These are phyloP conservation scores for Salminus brasiliensis DNA, from an alignment of 2,113 vertebrate genomes.

Conservation along the genomic window DNA sequence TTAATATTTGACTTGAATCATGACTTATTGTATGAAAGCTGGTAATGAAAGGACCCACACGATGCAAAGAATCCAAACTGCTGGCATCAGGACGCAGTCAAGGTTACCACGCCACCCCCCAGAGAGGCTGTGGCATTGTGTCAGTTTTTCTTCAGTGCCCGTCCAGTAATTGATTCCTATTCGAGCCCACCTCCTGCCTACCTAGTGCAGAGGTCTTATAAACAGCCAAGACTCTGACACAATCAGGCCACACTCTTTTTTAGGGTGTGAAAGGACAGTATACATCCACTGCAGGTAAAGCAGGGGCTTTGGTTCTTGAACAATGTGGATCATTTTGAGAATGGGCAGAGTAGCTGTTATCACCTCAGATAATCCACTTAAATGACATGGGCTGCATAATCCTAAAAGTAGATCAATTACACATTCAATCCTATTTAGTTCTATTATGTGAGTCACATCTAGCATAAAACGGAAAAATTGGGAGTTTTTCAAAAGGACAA, in stretches of 20 bases:
- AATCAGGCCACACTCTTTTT: slow-evolving; percentile 44
- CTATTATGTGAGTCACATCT: too few species aligned
- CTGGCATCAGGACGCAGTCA: slow-evolving; percentile 26
- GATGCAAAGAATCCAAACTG: not conserved
- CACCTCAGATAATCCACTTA: not conserved
- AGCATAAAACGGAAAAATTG: not conserved
- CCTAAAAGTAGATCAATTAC: not conserved
- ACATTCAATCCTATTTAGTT: not conserved
- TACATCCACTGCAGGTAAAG: not conserved
- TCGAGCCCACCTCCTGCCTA: slow-evolving; percentile 17
- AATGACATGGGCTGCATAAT: not conserved
- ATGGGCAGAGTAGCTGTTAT: not conserved
- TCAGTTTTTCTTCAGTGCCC: not conserved
- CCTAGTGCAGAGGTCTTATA: slow-evolving; percentile 27
- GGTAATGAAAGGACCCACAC: slow-evolving; percentile 13
- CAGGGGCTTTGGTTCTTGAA: not conserved
- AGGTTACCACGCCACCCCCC: slow-evolving; percentile 18
- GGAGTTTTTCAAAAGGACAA: not conserved
- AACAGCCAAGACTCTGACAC: slow-evolving; percentile 31
- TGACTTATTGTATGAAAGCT: slow-evolving; percentile 23
- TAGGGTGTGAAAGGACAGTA: slow-evolving; percentile 32
- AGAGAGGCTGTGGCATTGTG: slow-evolving; percentile 3
- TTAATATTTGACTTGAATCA: too few species aligned
- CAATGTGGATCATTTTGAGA: not conserved
- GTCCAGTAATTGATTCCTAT: slow-evolving; percentile 23